These are phyloP conservation scores for Drosophila nigricruria DNA, from an alignment of 2,888 invertebrate species.

Conservation along the genomic window DNA sequence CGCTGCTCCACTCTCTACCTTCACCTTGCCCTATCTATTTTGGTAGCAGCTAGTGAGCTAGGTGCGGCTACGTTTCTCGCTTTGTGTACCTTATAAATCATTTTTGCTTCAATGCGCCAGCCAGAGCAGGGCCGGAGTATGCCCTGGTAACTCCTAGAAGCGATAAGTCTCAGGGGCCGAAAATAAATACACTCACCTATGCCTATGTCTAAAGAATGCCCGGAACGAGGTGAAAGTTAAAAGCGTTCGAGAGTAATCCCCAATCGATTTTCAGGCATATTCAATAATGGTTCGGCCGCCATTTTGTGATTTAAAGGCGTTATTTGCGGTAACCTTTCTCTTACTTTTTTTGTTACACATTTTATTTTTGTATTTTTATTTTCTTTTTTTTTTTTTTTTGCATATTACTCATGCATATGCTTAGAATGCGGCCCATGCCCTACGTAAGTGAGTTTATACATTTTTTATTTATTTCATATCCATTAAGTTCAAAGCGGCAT, in stretches of 20 bases:
- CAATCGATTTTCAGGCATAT: slow-evolving; percentile 74
- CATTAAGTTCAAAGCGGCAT: slow-evolving; percentile 79
- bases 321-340: slow-evolving; percentile 56
- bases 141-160: background rate
- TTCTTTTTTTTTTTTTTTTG: slow-evolving; percentile 28
- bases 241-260: slow-evolving; percentile 73
- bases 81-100: slow-evolving; percentile 74
- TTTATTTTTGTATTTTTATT: slow-evolving; percentile 12
- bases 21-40: slow-evolving; percentile 14
- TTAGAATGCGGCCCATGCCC: slow-evolving; percentile 31
- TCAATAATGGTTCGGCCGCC: slow-evolving; percentile 71
- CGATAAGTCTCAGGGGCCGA: slow-evolving; percentile 59
- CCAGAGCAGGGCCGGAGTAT: slow-evolving; percentile 46
- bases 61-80: slow-evolving; percentile 68
- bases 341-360: slow-evolving; percentile 1
- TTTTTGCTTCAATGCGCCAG: slow-evolving; percentile 73
- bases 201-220: slow-evolving; percentile 24
- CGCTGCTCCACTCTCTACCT: background rate
- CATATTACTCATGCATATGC: slow-evolving; percentile 64
- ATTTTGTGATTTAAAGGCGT: slow-evolving; percentile 73
- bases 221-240: slow-evolving; percentile 75
- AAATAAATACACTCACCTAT: slow-evolving; percentile 61
- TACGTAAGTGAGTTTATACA: slow-evolving; percentile 66
- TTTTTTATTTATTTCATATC: slow-evolving; percentile 81
- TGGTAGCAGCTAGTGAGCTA: slow-evolving; percentile 32